phyloP scores from a whole-genome alignment of 2,113 vertebrate genomes.

The Dromiciops gliroides region DNA sequence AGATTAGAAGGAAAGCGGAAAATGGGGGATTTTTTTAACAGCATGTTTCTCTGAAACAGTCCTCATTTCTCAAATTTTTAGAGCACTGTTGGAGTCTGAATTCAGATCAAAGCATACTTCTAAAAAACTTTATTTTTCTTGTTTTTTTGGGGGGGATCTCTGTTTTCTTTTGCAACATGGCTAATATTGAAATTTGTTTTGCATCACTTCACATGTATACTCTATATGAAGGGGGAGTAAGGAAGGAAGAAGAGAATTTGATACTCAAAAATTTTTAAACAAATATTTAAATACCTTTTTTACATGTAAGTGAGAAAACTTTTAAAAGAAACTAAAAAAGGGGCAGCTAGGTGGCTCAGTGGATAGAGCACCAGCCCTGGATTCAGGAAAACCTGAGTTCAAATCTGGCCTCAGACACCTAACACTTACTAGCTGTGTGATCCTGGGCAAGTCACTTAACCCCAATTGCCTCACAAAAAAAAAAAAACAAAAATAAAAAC shows the following conservation, averaged over 20 bases:
- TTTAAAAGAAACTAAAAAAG: background rate
- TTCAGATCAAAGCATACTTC: background rate
- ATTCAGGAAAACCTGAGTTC: too few species aligned
- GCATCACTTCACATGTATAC: background rate
- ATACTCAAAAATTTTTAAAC: background rate
- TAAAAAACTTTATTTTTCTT: background rate
- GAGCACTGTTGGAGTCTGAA: background rate
- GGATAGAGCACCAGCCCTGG: too few species aligned
- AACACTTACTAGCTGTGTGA: too few species aligned
- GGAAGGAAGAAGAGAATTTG: background rate
- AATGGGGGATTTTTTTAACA: background rate
- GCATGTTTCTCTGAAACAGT: background rate
- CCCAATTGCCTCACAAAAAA: too few species aligned
- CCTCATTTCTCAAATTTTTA: background rate
- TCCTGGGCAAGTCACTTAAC: too few species aligned
- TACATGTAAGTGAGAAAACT: background rate
- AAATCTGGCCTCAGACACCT: too few species aligned
- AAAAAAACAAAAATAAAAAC: too few species aligned
- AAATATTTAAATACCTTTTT: background rate
- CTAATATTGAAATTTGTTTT: background rate
- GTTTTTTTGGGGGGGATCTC: background rate
- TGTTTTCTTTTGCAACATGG: background rate
- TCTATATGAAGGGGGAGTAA: background rate
- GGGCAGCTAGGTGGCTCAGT: too few species aligned
- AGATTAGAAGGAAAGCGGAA: background rate